Evolutionary conservation across 1,140 invertebrate genomes (phyloP).

Genomic region (Trichoplusia ni): DNA sequence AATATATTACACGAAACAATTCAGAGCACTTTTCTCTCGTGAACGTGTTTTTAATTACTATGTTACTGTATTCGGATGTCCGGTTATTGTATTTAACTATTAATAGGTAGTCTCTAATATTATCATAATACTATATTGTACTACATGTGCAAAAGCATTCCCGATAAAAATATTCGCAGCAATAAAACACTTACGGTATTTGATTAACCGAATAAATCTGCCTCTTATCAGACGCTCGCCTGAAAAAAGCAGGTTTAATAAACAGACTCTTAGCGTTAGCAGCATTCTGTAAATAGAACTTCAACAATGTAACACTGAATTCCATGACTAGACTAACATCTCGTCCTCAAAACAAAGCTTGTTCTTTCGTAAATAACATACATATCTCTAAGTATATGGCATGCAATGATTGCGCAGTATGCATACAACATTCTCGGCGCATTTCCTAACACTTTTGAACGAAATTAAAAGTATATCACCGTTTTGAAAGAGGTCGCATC

Average conservation of each 20-base stretch:
- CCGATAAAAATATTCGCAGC: too few species aligned
- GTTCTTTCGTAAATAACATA: constrained; percentile 32
- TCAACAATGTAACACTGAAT: background rate
- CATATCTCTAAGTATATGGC: background rate
- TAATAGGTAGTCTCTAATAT: too few species aligned
- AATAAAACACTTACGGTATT: too few species aligned
- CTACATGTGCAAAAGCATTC: too few species aligned
- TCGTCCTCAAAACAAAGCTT: constrained; percentile 29
- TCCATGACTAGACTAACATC: constrained; percentile 10
- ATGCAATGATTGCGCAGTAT: constrained; percentile 21
- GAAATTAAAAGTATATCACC: background rate
- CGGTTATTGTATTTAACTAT: background rate
- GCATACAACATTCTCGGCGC: constrained; percentile 23
- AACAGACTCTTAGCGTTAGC: background rate
- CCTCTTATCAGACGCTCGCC: background rate
- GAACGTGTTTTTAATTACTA: background rate
- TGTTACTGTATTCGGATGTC: background rate
- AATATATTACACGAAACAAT: background rate
- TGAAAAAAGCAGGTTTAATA: background rate
- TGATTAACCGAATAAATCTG: background rate
- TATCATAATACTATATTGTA: background rate
- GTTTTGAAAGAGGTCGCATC: constrained; percentile 31
- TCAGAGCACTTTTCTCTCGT: background rate
- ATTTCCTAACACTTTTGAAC: background rate
- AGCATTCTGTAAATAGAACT: constrained; percentile 16